Evolutionary conservation across 2,113 vertebrate species (phyloP).

Genomic region (Stigmatopora nigra): DNA sequence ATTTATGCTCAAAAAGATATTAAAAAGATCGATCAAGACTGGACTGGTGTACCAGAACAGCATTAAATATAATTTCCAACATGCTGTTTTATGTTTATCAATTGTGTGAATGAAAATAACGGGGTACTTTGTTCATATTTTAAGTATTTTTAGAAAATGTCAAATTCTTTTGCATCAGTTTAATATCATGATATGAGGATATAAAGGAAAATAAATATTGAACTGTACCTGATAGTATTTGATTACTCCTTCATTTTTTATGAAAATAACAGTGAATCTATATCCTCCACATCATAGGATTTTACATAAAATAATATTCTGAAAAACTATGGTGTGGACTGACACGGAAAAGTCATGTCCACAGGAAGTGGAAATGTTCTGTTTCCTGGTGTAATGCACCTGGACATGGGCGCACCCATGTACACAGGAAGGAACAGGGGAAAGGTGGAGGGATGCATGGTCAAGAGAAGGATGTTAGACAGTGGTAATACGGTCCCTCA

Average conservation of each 20-base stretch:
- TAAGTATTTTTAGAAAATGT: too few species aligned
- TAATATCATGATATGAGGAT: too few species aligned
- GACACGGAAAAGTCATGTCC: conserved; percentile 36
- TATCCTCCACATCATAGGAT: conserved; percentile 3
- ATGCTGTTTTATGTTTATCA: neutral
- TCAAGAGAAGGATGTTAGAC: conserved; percentile 50
- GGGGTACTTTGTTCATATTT: neutral
- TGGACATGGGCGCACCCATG: conserved; percentile 53
- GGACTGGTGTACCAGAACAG: neutral
- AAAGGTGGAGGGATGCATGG: conserved; percentile 48
- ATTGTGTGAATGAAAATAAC: neutral
- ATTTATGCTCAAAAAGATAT: conserved; percentile 31
- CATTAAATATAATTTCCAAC: neutral
- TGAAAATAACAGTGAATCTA: neutral
- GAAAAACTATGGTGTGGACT: conserved; percentile 5
- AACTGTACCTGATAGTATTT: too few species aligned
- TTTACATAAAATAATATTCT: conserved; percentile 26
- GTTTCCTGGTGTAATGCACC: conserved; percentile 63
- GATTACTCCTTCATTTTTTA: too few species aligned
- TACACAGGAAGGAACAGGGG: conserved; percentile 55
- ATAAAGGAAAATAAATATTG: too few species aligned
- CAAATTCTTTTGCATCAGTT: too few species aligned
- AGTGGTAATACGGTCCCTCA: conserved; percentile 39
- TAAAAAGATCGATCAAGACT: conserved; percentile 15
- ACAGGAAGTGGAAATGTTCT: conserved; percentile 60